Evolutionary conservation across 2,113 vertebrate genomes (phyloP).

Genomic region (Lepus americanus): DNA sequence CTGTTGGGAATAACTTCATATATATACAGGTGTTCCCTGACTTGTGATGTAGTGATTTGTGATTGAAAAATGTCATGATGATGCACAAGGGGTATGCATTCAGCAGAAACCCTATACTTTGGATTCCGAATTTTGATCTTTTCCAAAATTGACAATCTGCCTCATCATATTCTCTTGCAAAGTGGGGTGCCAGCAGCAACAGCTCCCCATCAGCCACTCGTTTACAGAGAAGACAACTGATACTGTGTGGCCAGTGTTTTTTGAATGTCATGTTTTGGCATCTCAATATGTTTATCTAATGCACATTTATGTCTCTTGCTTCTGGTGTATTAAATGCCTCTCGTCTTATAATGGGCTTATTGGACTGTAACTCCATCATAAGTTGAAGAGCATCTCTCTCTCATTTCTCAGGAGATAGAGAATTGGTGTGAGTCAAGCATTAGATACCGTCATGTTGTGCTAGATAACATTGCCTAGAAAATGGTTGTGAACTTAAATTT

Average conservation of each 20-base stretch:
- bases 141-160: not conserved
- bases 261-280: not conserved
- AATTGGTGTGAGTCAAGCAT: not conserved
- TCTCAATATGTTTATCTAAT: not conserved
- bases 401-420: not conserved
- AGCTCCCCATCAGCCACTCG: not conserved
- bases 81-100: not conserved
- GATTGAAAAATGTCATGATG: not conserved
- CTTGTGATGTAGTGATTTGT: not conserved
- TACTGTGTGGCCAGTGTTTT: not conserved
- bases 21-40: not conserved
- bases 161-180: too few species aligned
- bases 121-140: not conserved
- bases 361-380: not conserved
- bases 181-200: rapidly evolving
- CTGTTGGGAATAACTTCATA: conserved; percentile 3
- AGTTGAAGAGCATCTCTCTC: not conserved
- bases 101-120: not conserved
- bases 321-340: not conserved
- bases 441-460: not conserved
- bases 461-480: not conserved
- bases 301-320: not conserved
- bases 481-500: not conserved
- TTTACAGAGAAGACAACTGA: not conserved
- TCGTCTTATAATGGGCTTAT: not conserved